phyloP scores from a whole-genome alignment of 2,113 vertebrate genomes.

The Neopipo cinnamomea region DNA sequence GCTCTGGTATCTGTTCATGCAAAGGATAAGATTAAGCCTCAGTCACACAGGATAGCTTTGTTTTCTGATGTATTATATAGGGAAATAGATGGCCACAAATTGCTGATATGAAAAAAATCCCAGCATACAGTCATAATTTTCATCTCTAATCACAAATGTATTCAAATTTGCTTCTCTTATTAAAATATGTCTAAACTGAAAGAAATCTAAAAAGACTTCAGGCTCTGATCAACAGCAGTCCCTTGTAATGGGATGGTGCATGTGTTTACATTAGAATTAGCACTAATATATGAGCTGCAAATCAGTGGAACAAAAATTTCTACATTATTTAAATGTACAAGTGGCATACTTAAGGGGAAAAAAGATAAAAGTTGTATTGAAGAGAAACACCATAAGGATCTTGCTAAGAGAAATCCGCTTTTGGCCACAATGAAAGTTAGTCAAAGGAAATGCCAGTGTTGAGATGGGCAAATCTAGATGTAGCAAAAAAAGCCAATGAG shows the following conservation, averaged over 20 bases:
- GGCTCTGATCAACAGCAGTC: neutral
- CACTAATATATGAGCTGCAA: neutral
- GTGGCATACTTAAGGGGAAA: neutral
- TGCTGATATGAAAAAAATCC: neutral
- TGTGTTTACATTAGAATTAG: neutral
- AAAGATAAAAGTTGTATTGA: neutral
- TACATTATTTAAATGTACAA: neutral
- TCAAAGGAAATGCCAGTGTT: neutral
- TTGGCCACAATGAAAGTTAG: neutral
- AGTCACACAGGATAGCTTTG: neutral
- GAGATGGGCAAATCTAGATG: neutral
- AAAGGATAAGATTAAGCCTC: neutral
- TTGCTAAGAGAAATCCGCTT: neutral
- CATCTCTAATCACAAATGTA: neutral
- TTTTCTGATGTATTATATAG: neutral
- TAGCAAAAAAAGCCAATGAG: neutral
- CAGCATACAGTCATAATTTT: neutral
- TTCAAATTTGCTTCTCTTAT: neutral
- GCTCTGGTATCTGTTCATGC: neutral
- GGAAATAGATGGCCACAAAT: neutral
- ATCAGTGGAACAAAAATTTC: neutral
- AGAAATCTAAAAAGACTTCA: neutral
- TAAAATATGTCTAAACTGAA: neutral
- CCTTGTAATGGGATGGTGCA: neutral
- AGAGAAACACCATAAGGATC: neutral